phyloP scores from a whole-genome alignment of 2,797 vertebrate genomes.

The Gadopsis bispinosus region DNA sequence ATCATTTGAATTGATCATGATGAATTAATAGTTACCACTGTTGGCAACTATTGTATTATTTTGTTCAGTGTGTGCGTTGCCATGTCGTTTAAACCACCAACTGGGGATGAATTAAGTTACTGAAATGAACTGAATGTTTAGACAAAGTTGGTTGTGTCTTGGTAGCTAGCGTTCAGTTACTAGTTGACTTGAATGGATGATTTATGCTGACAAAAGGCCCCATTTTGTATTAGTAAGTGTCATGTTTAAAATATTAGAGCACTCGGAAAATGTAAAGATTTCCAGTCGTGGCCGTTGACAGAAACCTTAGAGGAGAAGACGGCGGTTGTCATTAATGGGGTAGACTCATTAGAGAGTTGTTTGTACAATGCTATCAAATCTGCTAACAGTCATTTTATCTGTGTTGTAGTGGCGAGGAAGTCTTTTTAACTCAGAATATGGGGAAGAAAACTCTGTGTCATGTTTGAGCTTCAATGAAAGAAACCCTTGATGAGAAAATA shows the following conservation, averaged over 20 bases:
- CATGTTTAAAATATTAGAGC: no score
- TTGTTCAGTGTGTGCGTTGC: neutral
- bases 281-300: neutral
- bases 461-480: neutral
- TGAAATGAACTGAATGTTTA: neutral
- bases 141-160: neutral
- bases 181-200: neutral
- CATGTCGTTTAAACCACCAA: neutral
- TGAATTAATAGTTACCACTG: neutral
- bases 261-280: neutral
- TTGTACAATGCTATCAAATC: neutral
- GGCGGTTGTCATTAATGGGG: neutral
- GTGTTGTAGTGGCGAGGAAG: neutral
- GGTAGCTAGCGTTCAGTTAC: neutral
- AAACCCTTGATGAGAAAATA: conserved; percentile 4
- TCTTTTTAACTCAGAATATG: neutral
- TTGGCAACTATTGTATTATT: neutral
- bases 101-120: neutral
- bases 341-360: neutral
- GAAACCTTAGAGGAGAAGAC: neutral
- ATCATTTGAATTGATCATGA: no score
- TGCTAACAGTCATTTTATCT: neutral
- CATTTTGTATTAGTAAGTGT: neutral
- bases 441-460: no score
- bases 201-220: neutral